Percentiles rank a stretch among this genome's conserved stretches.
Conservation (phyloP, 2,113 vertebrate genomes). For the Aix galericulata region DNA sequence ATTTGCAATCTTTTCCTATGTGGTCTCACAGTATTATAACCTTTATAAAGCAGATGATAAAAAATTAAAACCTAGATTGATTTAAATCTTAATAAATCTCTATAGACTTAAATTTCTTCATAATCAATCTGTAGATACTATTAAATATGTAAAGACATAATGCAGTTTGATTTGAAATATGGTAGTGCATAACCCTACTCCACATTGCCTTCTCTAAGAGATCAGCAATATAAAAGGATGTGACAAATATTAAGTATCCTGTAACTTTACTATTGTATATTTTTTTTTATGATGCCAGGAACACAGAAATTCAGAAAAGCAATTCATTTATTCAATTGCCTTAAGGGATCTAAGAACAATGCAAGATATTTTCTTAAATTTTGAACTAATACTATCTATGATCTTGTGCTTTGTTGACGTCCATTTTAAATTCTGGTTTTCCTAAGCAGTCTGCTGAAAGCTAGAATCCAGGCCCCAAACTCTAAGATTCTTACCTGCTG, state of each 20-base stretch:
- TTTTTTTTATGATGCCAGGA: not conserved
- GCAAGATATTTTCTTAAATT: not conserved
- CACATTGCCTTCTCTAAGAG: too few relatives aligned
- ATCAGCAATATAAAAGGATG: not conserved
- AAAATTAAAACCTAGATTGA: not conserved
- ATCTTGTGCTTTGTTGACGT: not conserved
- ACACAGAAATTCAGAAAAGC: not conserved
- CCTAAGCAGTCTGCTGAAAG: not conserved
- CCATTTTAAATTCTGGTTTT: not conserved
- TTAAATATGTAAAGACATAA: not conserved
- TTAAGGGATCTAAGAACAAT: not conserved
- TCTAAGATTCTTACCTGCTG: not conserved
- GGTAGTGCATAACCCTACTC: not conserved
- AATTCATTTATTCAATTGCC: not conserved
- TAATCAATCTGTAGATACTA: not conserved
- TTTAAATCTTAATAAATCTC: not conserved
- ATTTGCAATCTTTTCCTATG: not conserved
- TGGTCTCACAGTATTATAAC: not conserved
- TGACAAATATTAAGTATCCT: not conserved
- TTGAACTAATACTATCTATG: not conserved
- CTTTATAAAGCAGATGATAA: not conserved
- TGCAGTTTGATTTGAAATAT: not conserved
- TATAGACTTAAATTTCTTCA: not conserved
- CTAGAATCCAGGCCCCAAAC: not conserved
- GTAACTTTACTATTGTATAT: not conserved